Conservation (phyloP, 2,888 invertebrate species). For the Meteorus cinctellus region DNA sequence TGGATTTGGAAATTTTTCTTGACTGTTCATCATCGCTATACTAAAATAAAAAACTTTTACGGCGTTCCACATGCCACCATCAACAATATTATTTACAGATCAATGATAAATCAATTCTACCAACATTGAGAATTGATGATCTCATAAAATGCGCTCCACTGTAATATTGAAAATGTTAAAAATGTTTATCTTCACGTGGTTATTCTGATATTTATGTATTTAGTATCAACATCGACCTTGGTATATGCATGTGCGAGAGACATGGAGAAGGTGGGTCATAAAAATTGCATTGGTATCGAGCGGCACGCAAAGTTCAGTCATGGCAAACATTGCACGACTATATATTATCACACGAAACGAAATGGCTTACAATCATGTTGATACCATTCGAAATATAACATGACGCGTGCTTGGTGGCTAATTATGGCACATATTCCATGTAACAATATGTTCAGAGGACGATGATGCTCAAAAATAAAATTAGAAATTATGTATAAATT, state of each 20-base stretch:
- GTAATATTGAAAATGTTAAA: not conserved
- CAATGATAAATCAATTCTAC: not conserved
- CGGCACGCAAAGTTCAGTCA: conserved; percentile 36
- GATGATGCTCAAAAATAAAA: too few species aligned
- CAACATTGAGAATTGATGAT: not conserved
- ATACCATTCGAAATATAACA: not conserved
- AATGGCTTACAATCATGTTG: too few species aligned
- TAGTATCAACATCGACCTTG: conserved; percentile 17
- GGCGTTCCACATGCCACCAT: too few species aligned
- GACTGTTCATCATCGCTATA: not conserved
- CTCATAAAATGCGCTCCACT: not conserved
- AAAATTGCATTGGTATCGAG: conserved; percentile 47
- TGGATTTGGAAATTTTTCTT: not conserved
- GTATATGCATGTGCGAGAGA: not conserved
- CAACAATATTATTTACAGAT: not conserved
- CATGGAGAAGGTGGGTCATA: conserved; percentile 26
- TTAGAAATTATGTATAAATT: too few species aligned
- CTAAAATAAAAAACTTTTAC: not conserved
- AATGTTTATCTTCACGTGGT: not conserved
- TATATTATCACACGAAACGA: too few species aligned
- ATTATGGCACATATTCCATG: too few species aligned
- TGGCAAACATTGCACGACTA: not conserved
- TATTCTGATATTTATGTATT: conserved; percentile 10
- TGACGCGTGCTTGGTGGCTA: not conserved
- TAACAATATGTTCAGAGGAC: too few species aligned